Base-by-base conservation (phyloP, 2,888 invertebrate genomes). In the Acrocyrtus sp. region DNA sequence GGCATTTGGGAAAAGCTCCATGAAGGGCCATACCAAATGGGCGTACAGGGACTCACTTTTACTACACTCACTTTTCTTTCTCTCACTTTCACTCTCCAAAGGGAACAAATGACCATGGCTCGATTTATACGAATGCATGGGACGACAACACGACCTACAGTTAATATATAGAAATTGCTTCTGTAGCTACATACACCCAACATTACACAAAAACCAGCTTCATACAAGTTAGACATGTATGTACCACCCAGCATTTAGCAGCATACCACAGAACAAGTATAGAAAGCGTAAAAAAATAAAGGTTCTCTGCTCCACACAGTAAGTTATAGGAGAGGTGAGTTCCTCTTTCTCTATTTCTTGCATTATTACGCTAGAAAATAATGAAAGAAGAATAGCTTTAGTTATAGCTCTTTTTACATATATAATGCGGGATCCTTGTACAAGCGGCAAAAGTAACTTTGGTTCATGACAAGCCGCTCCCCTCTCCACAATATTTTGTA, bases 21-120 rank as follows among this genome's bases (percentile, higher is more conserved):
- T 69, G 74, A 70, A 74, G 74, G 77, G 72, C 77, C 68, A 74
- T 74, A 78, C 72, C 76, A 75, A 78, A 80, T 78, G 78, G 76
- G 74, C 61, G 76, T 69, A 48, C 66, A 67, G 79, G 78, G 79
- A 78, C 75, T 75, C 70, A 72, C 75, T 77, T 74, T 76, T 75
- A 70, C 77, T 72, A 66, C 62, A 66, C 56, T 69, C 61, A 61
- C 68, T 69, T 61, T 67, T 58, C 67, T 61, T 72, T 58, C 72
- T 65, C 66, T 50, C 65, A 60, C 66, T 63, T 63, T 65, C 65
- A 48, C 61, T 62, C 63, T 63, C 70, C 62, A 67, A 67, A 67
- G 67, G 67, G 67, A 67, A 50, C 67, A 67, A 58, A 67, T 67
- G 67, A 67, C 67, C 67, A 50, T 67, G 43, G 50, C 24, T 66